A percentile compares a stretch with the other conserved stretches of the same genome.
Conservation (phyloP, 2,888 invertebrate genomes). For the Cecidostiba fungosa region DNA sequence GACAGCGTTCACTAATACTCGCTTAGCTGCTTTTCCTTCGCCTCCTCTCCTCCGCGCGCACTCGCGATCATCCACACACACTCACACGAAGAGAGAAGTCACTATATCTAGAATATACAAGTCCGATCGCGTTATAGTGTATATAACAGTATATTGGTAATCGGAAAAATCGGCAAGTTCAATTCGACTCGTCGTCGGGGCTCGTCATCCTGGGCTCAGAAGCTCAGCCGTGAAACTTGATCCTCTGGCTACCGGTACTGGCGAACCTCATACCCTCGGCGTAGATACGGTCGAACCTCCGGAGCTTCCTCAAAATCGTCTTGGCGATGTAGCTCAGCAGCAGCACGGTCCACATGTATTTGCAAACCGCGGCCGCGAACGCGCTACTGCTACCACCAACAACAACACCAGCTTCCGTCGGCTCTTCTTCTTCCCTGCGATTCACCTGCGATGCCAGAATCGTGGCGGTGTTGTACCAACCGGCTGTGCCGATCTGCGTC, state of each 20-base stretch:
- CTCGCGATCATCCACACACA: neutral
- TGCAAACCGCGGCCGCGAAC: neutral
- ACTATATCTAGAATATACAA: neutral
- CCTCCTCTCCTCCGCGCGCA: neutral
- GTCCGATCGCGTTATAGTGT: too few relatives aligned
- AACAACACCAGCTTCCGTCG: neutral
- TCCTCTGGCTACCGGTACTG: constrained; percentile 47
- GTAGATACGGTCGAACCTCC: constrained; percentile 56
- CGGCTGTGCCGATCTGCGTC: neutral
- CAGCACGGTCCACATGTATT: constrained; percentile 72
- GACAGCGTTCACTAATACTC: neutral
- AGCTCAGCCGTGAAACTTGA: constrained; percentile 66
- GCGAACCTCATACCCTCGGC: constrained; percentile 54
- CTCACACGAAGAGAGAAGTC: neutral
- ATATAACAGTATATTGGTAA: too few relatives aligned
- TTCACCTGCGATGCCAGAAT: too few relatives aligned
- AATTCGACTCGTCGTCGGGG: constrained; percentile 50
- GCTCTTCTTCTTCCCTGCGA: neutral
- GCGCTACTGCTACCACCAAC: neutral
- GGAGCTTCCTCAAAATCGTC: constrained; percentile 65
- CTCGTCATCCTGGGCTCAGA: neutral
- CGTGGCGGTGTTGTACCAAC: neutral
- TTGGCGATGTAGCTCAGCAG: constrained; percentile 69
- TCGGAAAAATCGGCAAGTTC: neutral
- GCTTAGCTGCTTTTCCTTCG: neutral